phyloP scores from a whole-genome alignment of 35 echinoderm and acorn worm genomes.

The Strongylocentrotus purpuratus region DNA sequence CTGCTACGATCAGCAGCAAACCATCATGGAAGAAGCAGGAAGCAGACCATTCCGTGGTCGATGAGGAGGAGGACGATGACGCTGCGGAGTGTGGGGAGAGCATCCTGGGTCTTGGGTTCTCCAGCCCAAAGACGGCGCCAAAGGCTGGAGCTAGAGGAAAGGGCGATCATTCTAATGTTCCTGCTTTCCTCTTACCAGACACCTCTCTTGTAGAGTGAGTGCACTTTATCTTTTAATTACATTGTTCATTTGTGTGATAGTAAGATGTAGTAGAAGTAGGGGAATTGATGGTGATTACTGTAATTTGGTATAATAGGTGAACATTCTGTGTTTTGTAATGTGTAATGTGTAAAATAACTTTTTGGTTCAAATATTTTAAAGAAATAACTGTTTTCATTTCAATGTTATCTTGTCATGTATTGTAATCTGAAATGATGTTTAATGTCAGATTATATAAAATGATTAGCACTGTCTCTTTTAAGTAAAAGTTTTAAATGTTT shows the following conservation, averaged over 20 bases:
- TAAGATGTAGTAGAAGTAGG: neutral
- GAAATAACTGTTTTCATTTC: no score
- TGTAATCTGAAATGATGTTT: no score
- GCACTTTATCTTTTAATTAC: neutral
- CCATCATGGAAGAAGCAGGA: slow-evolving; percentile 75
- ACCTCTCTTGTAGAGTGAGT: slow-evolving; percentile 75
- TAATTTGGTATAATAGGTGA: no score
- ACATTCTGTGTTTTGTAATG: no score
- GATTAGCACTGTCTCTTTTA: no score
- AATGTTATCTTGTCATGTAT: no score
- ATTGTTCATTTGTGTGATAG: neutral
- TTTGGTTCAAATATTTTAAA: no score
- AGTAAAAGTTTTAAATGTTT: no score
- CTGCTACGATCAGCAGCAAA: slow-evolving; percentile 81
- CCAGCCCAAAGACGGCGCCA: slow-evolving; percentile 45
- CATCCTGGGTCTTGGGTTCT: slow-evolving; percentile 68
- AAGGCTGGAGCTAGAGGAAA: slow-evolving; percentile 1
- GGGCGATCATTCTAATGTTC: slow-evolving; percentile 25
- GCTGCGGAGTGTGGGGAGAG: slow-evolving; percentile 59
- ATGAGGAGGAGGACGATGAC: slow-evolving; percentile 39
- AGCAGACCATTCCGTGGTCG: neutral
- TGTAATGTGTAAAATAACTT: no score
- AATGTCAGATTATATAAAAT: no score
- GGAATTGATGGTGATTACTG: no score
- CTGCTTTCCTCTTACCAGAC: slow-evolving; percentile 73